phyloP scores from a whole-genome alignment of 2,797 vertebrate genomes.

The Micropoecilia bifurca region DNA sequence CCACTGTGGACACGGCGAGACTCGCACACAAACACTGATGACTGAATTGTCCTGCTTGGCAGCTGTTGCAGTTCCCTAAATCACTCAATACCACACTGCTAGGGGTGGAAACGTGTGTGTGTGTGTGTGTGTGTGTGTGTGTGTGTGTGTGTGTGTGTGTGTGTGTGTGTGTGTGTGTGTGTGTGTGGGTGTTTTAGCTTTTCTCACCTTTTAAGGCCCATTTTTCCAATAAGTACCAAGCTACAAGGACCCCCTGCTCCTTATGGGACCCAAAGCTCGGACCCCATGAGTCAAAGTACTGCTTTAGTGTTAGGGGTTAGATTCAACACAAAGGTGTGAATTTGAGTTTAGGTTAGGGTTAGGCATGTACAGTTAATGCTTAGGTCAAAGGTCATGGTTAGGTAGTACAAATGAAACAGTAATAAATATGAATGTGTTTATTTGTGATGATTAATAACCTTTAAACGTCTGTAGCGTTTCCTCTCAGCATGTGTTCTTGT shows the following conservation, averaged over 20 bases:
- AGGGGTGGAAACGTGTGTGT: conserved; percentile 32
- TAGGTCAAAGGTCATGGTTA: not conserved
- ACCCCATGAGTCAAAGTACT: not conserved
- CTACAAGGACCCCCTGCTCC: not conserved
- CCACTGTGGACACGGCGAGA: conserved; percentile 65
- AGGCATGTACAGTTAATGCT: not conserved
- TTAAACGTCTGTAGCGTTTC: conserved; percentile 39
- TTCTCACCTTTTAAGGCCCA: not conserved
- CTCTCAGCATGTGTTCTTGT: conserved; percentile 40
- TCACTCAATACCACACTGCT: conserved; percentile 65
- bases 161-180: conserved; percentile 11
- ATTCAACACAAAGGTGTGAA: not conserved
- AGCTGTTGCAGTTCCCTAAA: conserved; percentile 83
- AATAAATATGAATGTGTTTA: conserved; percentile 7
- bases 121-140: conserved; percentile 8
- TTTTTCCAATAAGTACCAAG: not conserved
- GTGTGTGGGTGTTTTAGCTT: conserved; percentile 21
- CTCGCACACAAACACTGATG: conserved; percentile 55
- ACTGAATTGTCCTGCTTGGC: conserved; percentile 78
- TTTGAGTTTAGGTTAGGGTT: not conserved
- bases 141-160: conserved; percentile 21
- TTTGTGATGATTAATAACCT: conserved; percentile 49
- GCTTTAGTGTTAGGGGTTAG: not conserved
- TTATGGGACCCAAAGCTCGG: not conserved
- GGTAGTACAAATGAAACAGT: not conserved